Evolutionary conservation across 1,140 invertebrate genomes (phyloP).

Genomic region (Hylaeus volcanicus): DNA sequence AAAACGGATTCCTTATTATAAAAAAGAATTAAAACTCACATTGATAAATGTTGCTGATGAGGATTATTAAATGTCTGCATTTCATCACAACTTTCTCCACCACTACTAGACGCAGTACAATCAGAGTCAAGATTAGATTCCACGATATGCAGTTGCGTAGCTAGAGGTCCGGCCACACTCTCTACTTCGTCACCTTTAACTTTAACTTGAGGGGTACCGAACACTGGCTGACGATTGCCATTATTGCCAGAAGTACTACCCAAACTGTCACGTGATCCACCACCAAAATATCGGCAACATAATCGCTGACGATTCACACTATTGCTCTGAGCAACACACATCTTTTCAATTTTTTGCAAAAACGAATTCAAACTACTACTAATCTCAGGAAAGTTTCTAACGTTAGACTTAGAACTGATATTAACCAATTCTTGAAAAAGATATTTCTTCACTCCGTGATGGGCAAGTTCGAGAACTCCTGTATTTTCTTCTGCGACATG

Average conservation of each 20-base stretch:
- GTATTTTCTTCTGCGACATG: conserved; percentile 88
- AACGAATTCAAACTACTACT: conserved; percentile 70
- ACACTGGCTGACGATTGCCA: conserved; percentile 72
- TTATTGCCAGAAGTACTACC: conserved; percentile 67
- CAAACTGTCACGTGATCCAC: conserved; percentile 81
- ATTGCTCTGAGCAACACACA: conserved; percentile 74
- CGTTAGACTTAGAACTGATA: conserved; percentile 68
- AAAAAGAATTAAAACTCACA: conserved; percentile 84
- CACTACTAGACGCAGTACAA: conserved; percentile 95
- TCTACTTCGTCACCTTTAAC: conserved; percentile 82
- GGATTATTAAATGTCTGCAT: conserved; percentile 89
- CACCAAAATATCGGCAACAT: conserved; percentile 83
- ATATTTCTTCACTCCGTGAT: conserved; percentile 79
- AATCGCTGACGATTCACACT: conserved; percentile 72
- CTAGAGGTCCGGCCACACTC: conserved; percentile 85
- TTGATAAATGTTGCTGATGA: conserved; percentile 86
- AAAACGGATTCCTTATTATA: conserved; percentile 9
- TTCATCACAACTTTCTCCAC: conserved; percentile 96
- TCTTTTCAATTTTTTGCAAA: conserved; percentile 76
- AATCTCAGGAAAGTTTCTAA: conserved; percentile 72
- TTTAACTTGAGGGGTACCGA: conserved; percentile 79
- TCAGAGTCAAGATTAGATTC: conserved; percentile 92
- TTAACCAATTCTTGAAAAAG: conserved; percentile 76
- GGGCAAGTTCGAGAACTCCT: conserved; percentile 86
- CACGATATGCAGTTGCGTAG: conserved; percentile 86